A percentile compares a stretch with the other conserved stretches of the same genome.
Evolutionary conservation across 2,888 invertebrate genomes (phyloP).

Genomic region (Drosophila aldrichi): DNA sequence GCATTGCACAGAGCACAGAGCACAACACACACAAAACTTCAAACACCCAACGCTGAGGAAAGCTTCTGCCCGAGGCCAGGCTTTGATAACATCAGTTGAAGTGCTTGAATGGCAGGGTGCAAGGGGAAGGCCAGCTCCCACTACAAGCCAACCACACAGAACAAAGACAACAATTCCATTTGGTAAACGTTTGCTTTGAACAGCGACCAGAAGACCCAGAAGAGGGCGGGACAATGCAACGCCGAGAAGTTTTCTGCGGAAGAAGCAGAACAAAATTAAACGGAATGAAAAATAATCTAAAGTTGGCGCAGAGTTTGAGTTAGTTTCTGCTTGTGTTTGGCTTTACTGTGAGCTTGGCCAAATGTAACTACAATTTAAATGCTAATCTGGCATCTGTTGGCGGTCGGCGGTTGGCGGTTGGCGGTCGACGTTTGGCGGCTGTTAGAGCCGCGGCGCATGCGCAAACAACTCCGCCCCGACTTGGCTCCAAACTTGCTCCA

Average conservation of each 20-base stretch:
- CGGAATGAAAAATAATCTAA: slow-evolving; percentile 72
- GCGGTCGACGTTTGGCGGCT: too few species aligned
- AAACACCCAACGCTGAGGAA: slow-evolving; percentile 59
- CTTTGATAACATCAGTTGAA: slow-evolving; percentile 68
- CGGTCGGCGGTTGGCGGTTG: slow-evolving; percentile 45
- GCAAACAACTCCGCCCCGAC: slow-evolving; percentile 70
- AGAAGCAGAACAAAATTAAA: slow-evolving; percentile 47
- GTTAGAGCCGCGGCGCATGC: slow-evolving; percentile 57
- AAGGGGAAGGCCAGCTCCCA: slow-evolving; percentile 56
- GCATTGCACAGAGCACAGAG: not conserved
- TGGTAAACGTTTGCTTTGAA: slow-evolving; percentile 67
- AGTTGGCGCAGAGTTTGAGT: slow-evolving; percentile 51
- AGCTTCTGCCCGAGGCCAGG: slow-evolving; percentile 70
- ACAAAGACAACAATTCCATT: slow-evolving; percentile 79
- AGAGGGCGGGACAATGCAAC: slow-evolving; percentile 57
- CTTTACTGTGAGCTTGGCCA: slow-evolving; percentile 60
- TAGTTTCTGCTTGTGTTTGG: slow-evolving; percentile 39
- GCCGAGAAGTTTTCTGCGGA: slow-evolving; percentile 54
- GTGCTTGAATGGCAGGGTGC: slow-evolving; percentile 31
- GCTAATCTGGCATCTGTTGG: slow-evolving; percentile 78
- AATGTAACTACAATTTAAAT: slow-evolving; percentile 81
- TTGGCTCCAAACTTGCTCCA: slow-evolving; percentile 26
- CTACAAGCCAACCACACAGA: slow-evolving; percentile 44
- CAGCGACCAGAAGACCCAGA: slow-evolving; percentile 39
- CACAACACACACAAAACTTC: slow-evolving; percentile 6